Evolutionary conservation across 1,140 invertebrate genomes (phyloP).

Genomic region (Ips typographus): DNA sequence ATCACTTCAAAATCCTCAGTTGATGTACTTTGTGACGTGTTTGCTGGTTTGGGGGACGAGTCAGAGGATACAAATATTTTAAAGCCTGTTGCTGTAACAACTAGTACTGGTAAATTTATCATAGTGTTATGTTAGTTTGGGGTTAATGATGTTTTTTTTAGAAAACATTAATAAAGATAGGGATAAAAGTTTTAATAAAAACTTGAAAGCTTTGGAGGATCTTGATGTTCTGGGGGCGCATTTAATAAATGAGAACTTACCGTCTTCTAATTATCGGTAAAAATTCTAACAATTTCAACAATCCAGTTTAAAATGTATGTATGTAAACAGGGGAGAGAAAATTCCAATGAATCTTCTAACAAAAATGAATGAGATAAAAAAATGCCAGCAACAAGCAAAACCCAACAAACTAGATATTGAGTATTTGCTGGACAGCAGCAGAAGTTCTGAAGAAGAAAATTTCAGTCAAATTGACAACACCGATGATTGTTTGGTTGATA

Average conservation of each 20-base stretch:
- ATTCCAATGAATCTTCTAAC: constrained; percentile 66
- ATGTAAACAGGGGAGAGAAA: constrained; percentile 62
- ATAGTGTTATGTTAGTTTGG: neutral
- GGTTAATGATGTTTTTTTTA: constrained; percentile 4
- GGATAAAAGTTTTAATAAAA: constrained; percentile 51
- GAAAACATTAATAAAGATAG: constrained; percentile 40
- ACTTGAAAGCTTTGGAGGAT: constrained; percentile 68
- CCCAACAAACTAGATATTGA: constrained; percentile 42
- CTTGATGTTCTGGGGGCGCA: constrained; percentile 73
- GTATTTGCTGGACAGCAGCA: constrained; percentile 38
- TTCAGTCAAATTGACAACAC: constrained; percentile 24
- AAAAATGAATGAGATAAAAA: constrained; percentile 41
- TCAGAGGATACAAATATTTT: constrained; percentile 45
- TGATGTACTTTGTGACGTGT: constrained; percentile 66
- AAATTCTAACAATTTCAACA: neutral
- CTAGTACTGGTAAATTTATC: constrained; percentile 22
- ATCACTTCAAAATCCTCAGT: constrained; percentile 45
- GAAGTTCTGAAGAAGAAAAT: constrained; percentile 16
- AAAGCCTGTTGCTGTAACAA: constrained; percentile 39
- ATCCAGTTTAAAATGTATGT: constrained; percentile 1
- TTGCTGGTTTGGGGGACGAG: constrained; percentile 46
- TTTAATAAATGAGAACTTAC: constrained; percentile 71
- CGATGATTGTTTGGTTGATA: constrained; percentile 63
- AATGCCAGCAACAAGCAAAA: constrained; percentile 16
- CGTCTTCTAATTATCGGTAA: constrained; percentile 43